Base-by-base conservation (phyloP, 2,113 vertebrate species). In the Hydrolagus affinis region DNA sequence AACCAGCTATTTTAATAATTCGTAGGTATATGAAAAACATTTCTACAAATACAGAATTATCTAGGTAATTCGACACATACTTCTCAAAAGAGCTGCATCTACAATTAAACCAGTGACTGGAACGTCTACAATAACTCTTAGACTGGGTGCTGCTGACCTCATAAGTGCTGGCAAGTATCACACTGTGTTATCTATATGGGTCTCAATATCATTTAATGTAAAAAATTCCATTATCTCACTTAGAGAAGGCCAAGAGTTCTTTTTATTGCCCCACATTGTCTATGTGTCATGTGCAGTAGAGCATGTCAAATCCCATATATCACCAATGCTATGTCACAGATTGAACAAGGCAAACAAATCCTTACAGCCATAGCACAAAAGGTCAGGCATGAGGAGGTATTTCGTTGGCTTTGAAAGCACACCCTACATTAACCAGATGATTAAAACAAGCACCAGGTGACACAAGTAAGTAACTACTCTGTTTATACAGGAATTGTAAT, bases 151-250 rank as follows among this genome's bases (percentile, higher is more conserved):
- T 83, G 23, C 78, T 83, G 78, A 83, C 78, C 78, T 83, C 78
- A 10, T 83, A 83, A 83, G 62, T 32, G 78, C 78, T 68, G 62
- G 78, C 78, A 83, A 83, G 32, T 83, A 83, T 68, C 78, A 83
- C 66, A 83, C 60, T 32, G 60, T 83, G 60, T 83, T 83, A 83
- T 83, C 78, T 83, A 83, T 83, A 68, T 83, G 66, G 78, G 78
- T 83, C 78, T 83, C 78, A 66, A 66, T 83, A 66, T 83, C 78
- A 32, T 83, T 83, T 83, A 83, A 83, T 83, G 78, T 68, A 83
- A 83, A 83, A 83, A 83, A 83, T 83, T 83, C 62, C 62, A 83
- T 83, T 83, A 83, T 83, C 78, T 83, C 62, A 83, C 78, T 83
- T 83, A 83, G 78, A 83, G 78, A 83, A 83, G 78, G 78, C 62